A percentile compares a stretch with the other conserved stretches of the same genome.
Evolutionary conservation across 2,113 vertebrate species (phyloP).

Genomic region (Cynopterus brachyotis): DNA sequence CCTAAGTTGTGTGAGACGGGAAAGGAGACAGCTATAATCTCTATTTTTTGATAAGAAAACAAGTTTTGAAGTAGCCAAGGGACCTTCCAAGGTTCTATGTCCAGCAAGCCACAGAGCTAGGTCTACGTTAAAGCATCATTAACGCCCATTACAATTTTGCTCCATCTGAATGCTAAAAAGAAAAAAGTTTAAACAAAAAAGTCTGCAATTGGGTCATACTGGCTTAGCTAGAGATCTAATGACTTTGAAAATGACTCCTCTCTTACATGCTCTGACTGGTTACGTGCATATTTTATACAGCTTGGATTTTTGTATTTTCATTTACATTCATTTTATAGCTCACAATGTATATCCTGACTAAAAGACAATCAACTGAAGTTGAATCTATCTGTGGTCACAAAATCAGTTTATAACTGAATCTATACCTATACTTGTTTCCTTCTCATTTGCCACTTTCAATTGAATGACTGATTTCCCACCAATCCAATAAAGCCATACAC

Average conservation of each 20-base stretch:
- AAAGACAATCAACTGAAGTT: neutral
- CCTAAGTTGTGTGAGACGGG: neutral
- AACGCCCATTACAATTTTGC: neutral
- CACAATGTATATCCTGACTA: neutral
- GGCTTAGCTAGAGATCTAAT: neutral
- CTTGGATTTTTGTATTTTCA: neutral
- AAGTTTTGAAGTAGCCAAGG: neutral
- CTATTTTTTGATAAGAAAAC: neutral
- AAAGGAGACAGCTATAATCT: neutral
- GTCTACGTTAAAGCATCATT: neutral
- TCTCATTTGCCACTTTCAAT: neutral
- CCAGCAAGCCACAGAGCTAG: neutral
- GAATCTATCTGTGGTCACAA: constrained; percentile 1
- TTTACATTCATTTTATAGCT: neutral
- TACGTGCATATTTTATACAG: neutral
- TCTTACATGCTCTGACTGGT: neutral
- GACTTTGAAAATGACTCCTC: neutral
- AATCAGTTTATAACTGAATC: neutral
- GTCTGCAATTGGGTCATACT: neutral
- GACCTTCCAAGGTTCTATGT: neutral
- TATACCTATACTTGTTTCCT: neutral
- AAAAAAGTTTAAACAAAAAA: neutral
- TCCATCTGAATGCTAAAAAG: constrained; percentile 26
- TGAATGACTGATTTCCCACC: neutral
- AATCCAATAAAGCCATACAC: neutral